Base-by-base conservation (phyloP, 2,113 vertebrate species). In the Lepus europaeus region DNA sequence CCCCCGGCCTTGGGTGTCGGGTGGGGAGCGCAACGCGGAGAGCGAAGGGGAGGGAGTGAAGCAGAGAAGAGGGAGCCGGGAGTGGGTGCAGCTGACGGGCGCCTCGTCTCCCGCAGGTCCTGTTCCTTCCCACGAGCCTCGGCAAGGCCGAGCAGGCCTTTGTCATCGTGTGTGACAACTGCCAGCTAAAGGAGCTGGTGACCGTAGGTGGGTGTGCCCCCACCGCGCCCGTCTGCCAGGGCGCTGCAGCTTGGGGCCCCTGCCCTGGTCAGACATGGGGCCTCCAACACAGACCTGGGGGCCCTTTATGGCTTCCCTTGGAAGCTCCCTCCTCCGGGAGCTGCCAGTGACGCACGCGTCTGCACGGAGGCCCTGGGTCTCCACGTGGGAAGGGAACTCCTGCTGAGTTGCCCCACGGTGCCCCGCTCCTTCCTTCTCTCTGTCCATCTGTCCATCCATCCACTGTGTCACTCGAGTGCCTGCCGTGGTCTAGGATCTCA, bases 111-210 rank as follows among this genome's bases (percentile, higher is more conserved):
- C 97, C 96, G 39, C 95, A 99, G 99, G 98, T 99, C 29, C 70
- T 98, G 84, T 99, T 99, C 98, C 99, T 99, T 85, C 99, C 99
- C 31, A 98, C 69, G 8, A 87, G 88, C 66, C 94, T 98, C 12
- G 99, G 98, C 83, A 97, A 66, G 82, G 98, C 95, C 12, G 85
- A 98, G 69, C 98, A 98, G 95, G 97, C 85, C 56, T 99, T 99
- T 89, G 97, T 98, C 51, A 53, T 99, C 2, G 97, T 98, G 53
- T 99, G 99, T 96, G 99, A 99, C 98, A 99, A 99, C 97, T 99
- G 99, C 96, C 99, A 99, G 87, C 96, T 98, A 64, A 99, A 95
- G 93, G 98, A 99, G 68, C 94, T 99, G 97, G 98, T 98, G 85
- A 94, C 99, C 20, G 94, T 98, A 99, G 99, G 99, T 99, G 94